Base-by-base conservation (phyloP, 2,888 invertebrate species). In the Luffia ferchaultella region DNA sequence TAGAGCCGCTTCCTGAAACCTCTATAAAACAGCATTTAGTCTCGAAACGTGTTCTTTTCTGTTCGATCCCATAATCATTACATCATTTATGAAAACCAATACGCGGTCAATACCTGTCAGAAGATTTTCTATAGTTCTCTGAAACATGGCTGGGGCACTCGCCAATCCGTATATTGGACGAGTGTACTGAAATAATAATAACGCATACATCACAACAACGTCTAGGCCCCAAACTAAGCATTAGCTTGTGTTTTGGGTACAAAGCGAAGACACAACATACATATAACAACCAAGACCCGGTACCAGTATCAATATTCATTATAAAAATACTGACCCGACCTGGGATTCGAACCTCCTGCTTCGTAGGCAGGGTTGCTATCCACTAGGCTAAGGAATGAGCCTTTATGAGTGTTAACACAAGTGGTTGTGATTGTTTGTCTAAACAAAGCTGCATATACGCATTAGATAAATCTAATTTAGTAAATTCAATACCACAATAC, bases 121-220 rank as follows among this genome's bases (percentile, higher is more conserved):
- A 1, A 53, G 12, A 12, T 20, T 20, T 16, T 52, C 61, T 61
- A 71, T 68, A 0, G 62, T 49, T 51, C 59, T 58, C 58, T 72
- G 65, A 51, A 70, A 69, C 50, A 65, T 63, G 2, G 61, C 61
- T 0, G 66, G 64, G 1, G 62, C 65, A 20, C 57, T 62, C 2
- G 62, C 58, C 16, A 70, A 53, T 1, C 65, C 65, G 49, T 57
- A 66, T 7, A 63, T 55, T 18, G 64, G 50, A 1, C 62, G 51
- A 9, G 58, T 62, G 53, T 60, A 63, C 46, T 54, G 58, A 50
- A 55, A 64, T 20, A 64, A 50, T 0, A n/a, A n/a, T n/a, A n/a
- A n/a, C n/a, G n/a, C n/a, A n/a, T n/a, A n/a, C n/a, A n/a, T n/a
- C n/a, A n/a, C n/a, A n/a, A n/a, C n/a, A n/a, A n/a, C n/a, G n/a